Evolutionary conservation across 2,888 invertebrate genomes (phyloP).

Genomic region (Tinea semifulvella): DNA sequence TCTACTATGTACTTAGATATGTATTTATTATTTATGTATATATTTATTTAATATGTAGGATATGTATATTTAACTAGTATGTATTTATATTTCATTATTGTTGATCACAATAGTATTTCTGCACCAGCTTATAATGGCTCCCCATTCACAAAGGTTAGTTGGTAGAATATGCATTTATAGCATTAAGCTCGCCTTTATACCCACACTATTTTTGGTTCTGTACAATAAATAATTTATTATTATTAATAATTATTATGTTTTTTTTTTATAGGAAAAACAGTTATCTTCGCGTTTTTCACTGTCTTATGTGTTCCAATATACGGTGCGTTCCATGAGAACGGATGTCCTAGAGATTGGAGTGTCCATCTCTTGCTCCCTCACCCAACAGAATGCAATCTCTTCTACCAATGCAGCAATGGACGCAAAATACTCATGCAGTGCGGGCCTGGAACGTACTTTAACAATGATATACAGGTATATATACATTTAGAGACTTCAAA

Average conservation of each 20-base stretch:
- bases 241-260: neutral
- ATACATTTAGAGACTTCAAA: too few relatives aligned
- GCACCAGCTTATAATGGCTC: too few relatives aligned
- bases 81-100: too few relatives aligned
- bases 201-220: neutral
- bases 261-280: constrained; percentile 2
- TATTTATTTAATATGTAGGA: too few relatives aligned
- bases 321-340: constrained; percentile 18
- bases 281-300: neutral
- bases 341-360: constrained; percentile 29
- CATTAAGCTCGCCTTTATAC: too few relatives aligned
- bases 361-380: constrained; percentile 30
- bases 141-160: too few relatives aligned
- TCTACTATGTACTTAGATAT: too few relatives aligned
- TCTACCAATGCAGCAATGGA: constrained; percentile 36
- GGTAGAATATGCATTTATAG: too few relatives aligned
- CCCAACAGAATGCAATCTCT: constrained; percentile 32
- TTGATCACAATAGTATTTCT: too few relatives aligned
- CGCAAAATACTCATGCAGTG: constrained; percentile 27
- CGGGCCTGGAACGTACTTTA: constrained; percentile 29
- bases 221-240: neutral
- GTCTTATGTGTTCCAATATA: neutral
- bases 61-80: too few relatives aligned
- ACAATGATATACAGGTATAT: constrained; percentile 29
- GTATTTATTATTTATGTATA: too few relatives aligned